Conservation (phyloP, 2,888 invertebrate genomes). For the Temnothorax rugatulus region DNA sequence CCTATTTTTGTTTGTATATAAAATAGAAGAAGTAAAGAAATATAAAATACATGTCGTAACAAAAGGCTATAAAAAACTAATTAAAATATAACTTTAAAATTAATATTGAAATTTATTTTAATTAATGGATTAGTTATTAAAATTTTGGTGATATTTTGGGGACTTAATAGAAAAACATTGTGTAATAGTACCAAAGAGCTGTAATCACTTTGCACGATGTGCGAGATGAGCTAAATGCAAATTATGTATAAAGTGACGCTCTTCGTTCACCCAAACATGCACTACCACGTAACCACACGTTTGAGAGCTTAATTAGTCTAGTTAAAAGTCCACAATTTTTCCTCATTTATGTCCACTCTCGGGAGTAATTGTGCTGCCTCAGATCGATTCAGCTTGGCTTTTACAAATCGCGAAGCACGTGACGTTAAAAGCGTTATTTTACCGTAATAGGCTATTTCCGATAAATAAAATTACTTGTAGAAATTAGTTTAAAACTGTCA, state of each 20-base stretch:
- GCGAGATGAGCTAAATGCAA: slow-evolving; percentile 27
- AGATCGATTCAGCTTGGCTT: slow-evolving; percentile 56
- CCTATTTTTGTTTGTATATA: not conserved
- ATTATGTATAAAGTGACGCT: slow-evolving; percentile 45
- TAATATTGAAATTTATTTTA: not conserved
- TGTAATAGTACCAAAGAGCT: not conserved
- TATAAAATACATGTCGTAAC: not conserved
- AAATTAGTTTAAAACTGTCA: not conserved
- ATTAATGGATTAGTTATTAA: not conserved
- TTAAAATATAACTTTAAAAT: not conserved
- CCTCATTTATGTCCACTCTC: slow-evolving; percentile 39
- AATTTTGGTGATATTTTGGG: not conserved
- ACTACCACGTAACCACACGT: slow-evolving; percentile 9
- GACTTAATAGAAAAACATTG: not conserved
- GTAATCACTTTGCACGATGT: slow-evolving; percentile 12
- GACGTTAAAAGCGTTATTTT: not conserved
- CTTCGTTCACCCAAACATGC: slow-evolving; percentile 39
- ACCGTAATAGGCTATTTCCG: not conserved
- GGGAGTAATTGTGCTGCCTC: slow-evolving; percentile 53
- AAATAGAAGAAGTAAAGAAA: not conserved
- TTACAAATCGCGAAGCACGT: not conserved
- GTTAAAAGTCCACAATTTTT: slow-evolving; percentile 48
- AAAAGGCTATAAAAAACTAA: not conserved
- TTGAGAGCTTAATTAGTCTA: slow-evolving; percentile 65
- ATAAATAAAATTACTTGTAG: not conserved